Evolutionary conservation across 92 coral and sea anemone genomes (phyloP).

Genomic region (Parazoanthus darwini): DNA sequence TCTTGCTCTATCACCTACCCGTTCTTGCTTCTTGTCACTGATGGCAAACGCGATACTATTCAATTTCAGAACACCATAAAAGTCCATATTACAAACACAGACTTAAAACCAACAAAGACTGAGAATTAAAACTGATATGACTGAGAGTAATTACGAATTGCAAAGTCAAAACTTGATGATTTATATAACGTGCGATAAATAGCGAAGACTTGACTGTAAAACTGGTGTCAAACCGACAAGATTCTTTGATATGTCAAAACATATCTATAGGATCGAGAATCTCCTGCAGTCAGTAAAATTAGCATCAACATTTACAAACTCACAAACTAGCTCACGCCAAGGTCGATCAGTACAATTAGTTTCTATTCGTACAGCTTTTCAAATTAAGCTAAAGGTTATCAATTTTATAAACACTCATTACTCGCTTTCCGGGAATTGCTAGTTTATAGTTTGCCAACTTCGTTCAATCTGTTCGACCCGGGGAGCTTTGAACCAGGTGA

Average conservation of each 20-base stretch:
- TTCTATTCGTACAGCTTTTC: not conserved
- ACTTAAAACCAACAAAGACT: not conserved
- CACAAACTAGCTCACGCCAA: not conserved
- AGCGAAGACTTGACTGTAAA: not conserved
- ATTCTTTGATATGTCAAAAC: too few relatives aligned
- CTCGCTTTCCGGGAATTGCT: not conserved
- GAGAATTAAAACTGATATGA: not conserved
- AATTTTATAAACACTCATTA: not conserved
- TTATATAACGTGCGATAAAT: not conserved
- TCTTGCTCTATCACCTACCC: not conserved
- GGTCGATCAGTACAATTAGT: conserved; percentile 14
- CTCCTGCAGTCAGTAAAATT: not conserved
- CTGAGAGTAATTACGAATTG: not conserved
- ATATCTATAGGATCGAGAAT: not conserved
- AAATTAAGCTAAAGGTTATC: conserved; percentile 23
- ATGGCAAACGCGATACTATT: not conserved
- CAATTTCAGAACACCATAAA: not conserved
- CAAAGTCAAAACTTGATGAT: not conserved
- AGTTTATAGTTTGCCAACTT: too few relatives aligned
- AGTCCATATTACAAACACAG: not conserved
- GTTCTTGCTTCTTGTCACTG: not conserved
- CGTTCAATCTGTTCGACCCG: not conserved
- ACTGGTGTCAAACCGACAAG: not conserved
- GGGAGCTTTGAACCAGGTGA: not conserved
- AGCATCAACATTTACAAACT: not conserved